Conservation (phyloP, 2,888 invertebrate genomes). For the Drosophila mulleri region DNA sequence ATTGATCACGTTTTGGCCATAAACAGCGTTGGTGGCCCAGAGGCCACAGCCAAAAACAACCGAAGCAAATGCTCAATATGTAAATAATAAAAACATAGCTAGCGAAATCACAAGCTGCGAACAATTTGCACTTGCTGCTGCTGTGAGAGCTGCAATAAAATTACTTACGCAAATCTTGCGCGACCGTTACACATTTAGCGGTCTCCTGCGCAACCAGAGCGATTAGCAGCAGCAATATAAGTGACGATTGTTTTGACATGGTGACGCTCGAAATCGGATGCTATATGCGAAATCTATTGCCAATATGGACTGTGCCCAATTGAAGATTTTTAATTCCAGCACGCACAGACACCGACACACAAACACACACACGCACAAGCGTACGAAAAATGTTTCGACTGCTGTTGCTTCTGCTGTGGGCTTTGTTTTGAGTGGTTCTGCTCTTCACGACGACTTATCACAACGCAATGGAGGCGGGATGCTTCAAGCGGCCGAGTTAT, state of each 20-base stretch:
- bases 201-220: slow-evolving; percentile 63
- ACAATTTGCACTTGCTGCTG: slow-evolving; percentile 48
- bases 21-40: slow-evolving; percentile 34
- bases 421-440: slow-evolving; percentile 29
- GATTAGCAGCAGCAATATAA: slow-evolving; percentile 64
- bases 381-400: slow-evolving; percentile 3
- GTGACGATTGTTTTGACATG: slow-evolving; percentile 57
- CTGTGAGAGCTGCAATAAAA: slow-evolving; percentile 18
- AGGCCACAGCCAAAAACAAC: slow-evolving; percentile 29
- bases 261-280: slow-evolving; percentile 35
- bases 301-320: slow-evolving; percentile 26
- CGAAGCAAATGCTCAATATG: slow-evolving; percentile 31
- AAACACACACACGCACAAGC: slow-evolving; percentile 9
- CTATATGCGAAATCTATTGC: slow-evolving; percentile 34
- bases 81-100: slow-evolving; percentile 43
- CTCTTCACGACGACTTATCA: slow-evolving; percentile 68
- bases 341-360: background rate
- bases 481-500: slow-evolving; percentile 57
- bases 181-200: slow-evolving; percentile 49
- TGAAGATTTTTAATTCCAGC: slow-evolving; percentile 12
- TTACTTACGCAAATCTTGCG: slow-evolving; percentile 83
- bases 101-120: slow-evolving; percentile 13
- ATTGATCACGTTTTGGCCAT: slow-evolving; percentile 70
- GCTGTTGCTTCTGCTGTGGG: slow-evolving; percentile 2
- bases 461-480: slow-evolving; percentile 64